Conservation (phyloP, 2,797 vertebrate species). For the Takifugu ocellatus region DNA sequence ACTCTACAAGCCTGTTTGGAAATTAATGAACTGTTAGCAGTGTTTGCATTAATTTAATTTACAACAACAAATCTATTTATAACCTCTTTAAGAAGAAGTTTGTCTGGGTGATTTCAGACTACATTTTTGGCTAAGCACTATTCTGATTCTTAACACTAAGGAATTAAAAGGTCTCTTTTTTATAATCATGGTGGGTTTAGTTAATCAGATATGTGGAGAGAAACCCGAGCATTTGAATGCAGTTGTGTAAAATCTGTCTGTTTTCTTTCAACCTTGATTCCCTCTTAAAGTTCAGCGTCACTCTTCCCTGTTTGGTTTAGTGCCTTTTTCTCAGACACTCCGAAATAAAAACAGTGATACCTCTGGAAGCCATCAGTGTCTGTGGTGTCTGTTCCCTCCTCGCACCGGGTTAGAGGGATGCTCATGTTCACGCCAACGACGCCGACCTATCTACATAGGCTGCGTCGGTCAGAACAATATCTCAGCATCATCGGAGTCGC, state of each 20-base stretch:
- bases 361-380: conserved; percentile 43
- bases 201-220: conserved; percentile 11
- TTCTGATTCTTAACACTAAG: conserved; percentile 1
- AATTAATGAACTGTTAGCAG: too few species aligned
- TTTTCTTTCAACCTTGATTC: conserved; percentile 36
- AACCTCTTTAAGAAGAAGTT: neutral
- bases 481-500: too few species aligned
- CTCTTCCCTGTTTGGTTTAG: conserved; percentile 76
- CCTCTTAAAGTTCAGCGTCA: conserved; percentile 45
- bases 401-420: conserved; percentile 3
- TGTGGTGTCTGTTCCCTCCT: conserved; percentile 1
- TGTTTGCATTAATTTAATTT: too few species aligned
- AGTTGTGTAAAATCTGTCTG: conserved; percentile 39
- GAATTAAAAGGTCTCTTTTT: conserved; percentile 4
- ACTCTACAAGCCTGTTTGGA: too few species aligned
- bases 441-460: too few species aligned
- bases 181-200: conserved; percentile 29
- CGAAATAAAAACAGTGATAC: conserved; percentile 79
- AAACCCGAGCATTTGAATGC: conserved; percentile 8
- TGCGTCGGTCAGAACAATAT: too few species aligned
- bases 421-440: too few species aligned
- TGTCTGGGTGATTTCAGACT: neutral
- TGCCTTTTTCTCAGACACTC: conserved; percentile 79
- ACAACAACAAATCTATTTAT: too few species aligned
- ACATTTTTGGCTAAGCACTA: conserved; percentile 7